Evolutionary conservation across 1,140 invertebrate genomes (phyloP).

Genomic region (Macrosteles quadrilineatus): DNA sequence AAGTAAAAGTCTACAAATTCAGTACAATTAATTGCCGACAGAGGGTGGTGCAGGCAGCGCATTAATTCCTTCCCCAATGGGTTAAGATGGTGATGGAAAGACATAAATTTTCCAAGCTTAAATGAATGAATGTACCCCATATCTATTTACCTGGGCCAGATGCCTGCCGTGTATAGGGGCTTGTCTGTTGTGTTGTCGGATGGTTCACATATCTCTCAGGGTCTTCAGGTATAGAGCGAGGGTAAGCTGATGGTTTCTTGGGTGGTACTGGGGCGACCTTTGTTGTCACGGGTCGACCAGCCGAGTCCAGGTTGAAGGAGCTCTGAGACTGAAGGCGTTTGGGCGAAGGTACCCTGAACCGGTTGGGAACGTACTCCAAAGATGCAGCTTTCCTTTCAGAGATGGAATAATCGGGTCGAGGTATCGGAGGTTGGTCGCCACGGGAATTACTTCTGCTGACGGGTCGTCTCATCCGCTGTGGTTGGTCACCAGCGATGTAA

Average conservation of each 20-base stretch:
- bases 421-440: not conserved
- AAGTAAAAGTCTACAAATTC: too few species aligned
- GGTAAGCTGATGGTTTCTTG: not conserved
- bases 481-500: conserved; percentile 14
- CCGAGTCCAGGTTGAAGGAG: not conserved
- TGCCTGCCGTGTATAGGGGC: too few species aligned
- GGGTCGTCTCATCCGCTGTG: not conserved
- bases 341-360: not conserved
- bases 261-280: not conserved
- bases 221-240: not conserved
- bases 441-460: conserved; percentile 4
- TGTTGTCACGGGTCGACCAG: not conserved
- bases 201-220: not conserved
- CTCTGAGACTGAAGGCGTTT: conserved; percentile 13
- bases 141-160: too few species aligned
- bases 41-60: too few species aligned
- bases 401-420: conserved; percentile 2
- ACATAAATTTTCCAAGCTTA: too few species aligned
- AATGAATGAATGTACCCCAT: too few species aligned
- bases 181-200: too few species aligned
- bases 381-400: not conserved
- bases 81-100: too few species aligned
- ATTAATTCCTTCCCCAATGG: too few species aligned
- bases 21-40: too few species aligned
- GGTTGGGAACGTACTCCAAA: conserved; percentile 9